phyloP scores from a whole-genome alignment of 2,888 invertebrate genomes.

The Agrochola macilenta region DNA sequence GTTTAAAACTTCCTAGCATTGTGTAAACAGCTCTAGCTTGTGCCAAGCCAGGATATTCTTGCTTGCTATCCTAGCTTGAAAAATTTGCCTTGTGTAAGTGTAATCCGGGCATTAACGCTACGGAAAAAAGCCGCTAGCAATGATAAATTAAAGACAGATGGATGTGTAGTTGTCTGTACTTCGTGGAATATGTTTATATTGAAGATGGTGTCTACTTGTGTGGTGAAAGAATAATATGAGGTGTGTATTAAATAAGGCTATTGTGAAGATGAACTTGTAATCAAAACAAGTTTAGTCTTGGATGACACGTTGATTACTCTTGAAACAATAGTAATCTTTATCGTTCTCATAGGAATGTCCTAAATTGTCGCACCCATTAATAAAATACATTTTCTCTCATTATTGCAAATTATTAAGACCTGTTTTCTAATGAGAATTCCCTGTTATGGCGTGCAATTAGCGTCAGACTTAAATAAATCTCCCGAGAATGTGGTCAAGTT shows the following conservation, averaged over 20 bases:
- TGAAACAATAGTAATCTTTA: background rate
- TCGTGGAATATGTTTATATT: conserved; percentile 2
- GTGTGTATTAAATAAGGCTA: conserved; percentile 33
- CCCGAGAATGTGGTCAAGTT: background rate
- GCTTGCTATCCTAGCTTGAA: too few species aligned
- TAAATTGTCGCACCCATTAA: background rate
- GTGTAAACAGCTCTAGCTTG: background rate
- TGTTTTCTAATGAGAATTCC: background rate
- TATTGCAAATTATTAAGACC: background rate
- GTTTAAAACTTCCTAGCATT: background rate
- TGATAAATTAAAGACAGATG: background rate
- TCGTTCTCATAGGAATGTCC: background rate
- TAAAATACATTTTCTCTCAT: background rate
- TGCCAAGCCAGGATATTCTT: background rate
- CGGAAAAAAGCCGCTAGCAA: background rate
- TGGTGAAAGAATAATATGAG: conserved; percentile 4
- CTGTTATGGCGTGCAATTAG: background rate
- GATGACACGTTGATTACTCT: background rate
- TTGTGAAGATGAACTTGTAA: conserved; percentile 13
- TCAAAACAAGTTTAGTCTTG: conserved; percentile 4
- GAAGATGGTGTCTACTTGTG: background rate
- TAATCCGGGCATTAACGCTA: background rate
- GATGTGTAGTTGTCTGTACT: background rate
- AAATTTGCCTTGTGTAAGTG: background rate
- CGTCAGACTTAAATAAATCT: background rate